Base-by-base conservation (phyloP, 2,888 invertebrate species). In the Isoperla grammatica region DNA sequence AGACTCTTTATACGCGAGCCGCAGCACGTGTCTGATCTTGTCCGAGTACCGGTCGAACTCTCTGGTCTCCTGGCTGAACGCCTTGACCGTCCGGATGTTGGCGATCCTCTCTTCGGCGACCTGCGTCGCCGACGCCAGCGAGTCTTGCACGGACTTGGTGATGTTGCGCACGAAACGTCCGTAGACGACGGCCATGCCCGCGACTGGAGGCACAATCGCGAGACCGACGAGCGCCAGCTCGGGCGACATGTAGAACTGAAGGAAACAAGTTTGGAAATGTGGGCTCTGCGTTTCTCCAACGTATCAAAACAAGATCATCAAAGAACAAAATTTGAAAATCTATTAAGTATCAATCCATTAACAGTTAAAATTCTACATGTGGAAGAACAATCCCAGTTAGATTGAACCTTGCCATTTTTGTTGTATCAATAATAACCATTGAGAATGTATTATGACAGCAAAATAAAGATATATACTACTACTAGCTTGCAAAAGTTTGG, bases 21-120 rank as follows among this genome's bases (percentile, higher is more conserved):
- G 70, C 58, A 97, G 75, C 17, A 96, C 84, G 48, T 85, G 78
- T 23, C 83, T 76, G 59, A 96, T 83, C 67, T 85, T 83, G 0
- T 73, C 70, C 37, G 79, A 77, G 70, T 94, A 97, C 0, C 77
- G 73, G 5, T 78, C 71, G 53, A 86, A 80, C 77, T 98, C 98
- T 60, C 80, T 81, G 8, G 78, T 71, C 73, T 98, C 96, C 69
- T 91, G 90, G 13, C 90, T 90, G 74, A 98, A 95, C 22, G 90
- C 87, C 74, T 95, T 88, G 0, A 98, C 96, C 2, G 96, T 96
- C 71, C 93, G 83, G 64, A 97, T 87, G 72, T 94, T 96, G 11
- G 90, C 84, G 65, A 95, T 88, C 68, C 88, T 86, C 73, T 97
- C 96, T 75, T 96, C 95, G 0, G 94, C 94, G 59, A 90, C 82